Evolutionary conservation across 2,888 invertebrate genomes (phyloP).

Genomic region (Acleris holmiana): DNA sequence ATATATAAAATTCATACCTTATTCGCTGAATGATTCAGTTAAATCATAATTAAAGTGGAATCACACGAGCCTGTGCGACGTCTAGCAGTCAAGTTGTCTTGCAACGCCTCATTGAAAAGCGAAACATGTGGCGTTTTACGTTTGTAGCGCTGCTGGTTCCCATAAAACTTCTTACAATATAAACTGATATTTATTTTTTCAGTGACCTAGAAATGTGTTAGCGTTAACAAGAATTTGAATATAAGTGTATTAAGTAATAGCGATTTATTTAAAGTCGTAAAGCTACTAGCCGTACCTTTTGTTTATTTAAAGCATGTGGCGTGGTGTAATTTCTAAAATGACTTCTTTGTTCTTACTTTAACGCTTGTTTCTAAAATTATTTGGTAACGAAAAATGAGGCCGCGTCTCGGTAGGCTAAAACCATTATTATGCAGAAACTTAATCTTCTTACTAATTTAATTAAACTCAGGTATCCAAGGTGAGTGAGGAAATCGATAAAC

Average conservation of each 20-base stretch:
- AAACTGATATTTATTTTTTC: constrained; percentile 1
- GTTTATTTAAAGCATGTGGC: no score
- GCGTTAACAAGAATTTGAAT: background rate
- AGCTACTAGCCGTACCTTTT: no score
- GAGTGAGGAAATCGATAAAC: constrained; percentile 42
- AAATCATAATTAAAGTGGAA: constrained; percentile 4
- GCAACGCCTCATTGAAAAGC: constrained; percentile 15
- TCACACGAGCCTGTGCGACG: background rate
- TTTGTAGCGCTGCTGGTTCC: constrained; percentile 2
- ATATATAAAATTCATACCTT: no score
- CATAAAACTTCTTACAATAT: constrained; percentile 7
- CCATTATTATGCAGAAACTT: constrained; percentile 54
- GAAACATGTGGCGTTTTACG: constrained; percentile 11
- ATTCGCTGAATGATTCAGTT: background rate
- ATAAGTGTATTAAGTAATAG: no score
- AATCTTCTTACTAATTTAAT: constrained; percentile 62
- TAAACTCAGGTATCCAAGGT: constrained; percentile 44
- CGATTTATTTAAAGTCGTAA: no score
- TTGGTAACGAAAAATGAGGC: constrained; percentile 38
- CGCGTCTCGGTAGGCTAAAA: constrained; percentile 48
- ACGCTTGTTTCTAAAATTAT: background rate
- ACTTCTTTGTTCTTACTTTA: background rate
- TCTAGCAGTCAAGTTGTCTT: background rate
- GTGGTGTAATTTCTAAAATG: background rate
- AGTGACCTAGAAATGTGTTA: background rate